Base-by-base conservation (phyloP, 2,113 vertebrate genomes). In the Rhadina sibilatrix region DNA sequence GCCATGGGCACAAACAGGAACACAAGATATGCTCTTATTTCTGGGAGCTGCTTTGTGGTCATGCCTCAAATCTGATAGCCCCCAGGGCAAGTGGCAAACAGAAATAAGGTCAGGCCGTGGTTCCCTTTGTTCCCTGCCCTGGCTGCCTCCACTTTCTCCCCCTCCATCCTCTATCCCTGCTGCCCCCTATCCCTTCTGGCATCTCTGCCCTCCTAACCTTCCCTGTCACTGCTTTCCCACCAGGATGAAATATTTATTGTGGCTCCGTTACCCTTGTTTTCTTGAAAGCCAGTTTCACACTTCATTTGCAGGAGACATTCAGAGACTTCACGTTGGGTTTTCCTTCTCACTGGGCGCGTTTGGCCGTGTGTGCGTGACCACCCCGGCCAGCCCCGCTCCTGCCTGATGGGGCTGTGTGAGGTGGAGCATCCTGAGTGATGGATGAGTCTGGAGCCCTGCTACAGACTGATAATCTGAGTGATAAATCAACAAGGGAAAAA, bases 241-340 rank as follows among this genome's bases (percentile, higher is more conserved):
- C 31, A n/a, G 44, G 72, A 90, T 97, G 87, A 94, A 96, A 97
- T 94, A 96, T 96, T 95, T 80, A 97, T 76, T 8, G n/a, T 56
- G 87, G 59, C 83, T 97, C 89, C 0, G 54, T 94, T 95, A 90
- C 91, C 23, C 87, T 74, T 90, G 86, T 93, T 94, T 90, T 91
- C 85, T 71, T 85, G 91, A 90, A 94, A 97, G 85, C 9, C 0
- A 7, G 54, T 96, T 97, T 97, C 94, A 96, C 78, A 89, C 94
- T 95, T 96, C 85, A 71, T 95, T 96, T 97, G 93, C 72, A 35
- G 72, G 66, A 61, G 75, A 85, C 89, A 78, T 47, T 93, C 63
- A 61, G 92, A 79, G 87, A 12, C 72, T 96, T 94, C 44, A 16
- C 1, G 3, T 40, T 1, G 4, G 71, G 65, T 93, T 96, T 95